Conservation (phyloP, 2,113 vertebrate species). For the Ardeotis arabs region DNA sequence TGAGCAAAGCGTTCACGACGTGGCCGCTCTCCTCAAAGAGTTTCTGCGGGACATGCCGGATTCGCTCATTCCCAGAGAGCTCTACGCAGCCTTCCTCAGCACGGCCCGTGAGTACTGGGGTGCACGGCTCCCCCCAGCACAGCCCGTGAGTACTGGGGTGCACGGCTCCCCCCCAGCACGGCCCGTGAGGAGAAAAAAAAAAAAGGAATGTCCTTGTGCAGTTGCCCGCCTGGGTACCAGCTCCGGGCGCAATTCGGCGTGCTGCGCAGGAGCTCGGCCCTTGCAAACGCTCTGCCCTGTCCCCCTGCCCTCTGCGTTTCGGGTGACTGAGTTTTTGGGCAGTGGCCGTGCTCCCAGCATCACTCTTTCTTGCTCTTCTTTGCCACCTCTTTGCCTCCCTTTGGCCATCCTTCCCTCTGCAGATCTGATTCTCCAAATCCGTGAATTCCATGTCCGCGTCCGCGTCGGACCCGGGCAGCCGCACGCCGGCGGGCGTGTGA, state of each 20-base stretch:
- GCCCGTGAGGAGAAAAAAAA: neutral
- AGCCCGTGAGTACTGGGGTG: too few relatives aligned
- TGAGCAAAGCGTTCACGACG: constrained; percentile 88
- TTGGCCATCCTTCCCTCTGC: neutral
- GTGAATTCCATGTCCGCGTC: too few relatives aligned
- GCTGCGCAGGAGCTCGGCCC: neutral
- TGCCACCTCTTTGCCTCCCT: neutral
- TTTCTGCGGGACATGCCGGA: constrained; percentile 90
- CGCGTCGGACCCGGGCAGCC: neutral
- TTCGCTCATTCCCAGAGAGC: constrained; percentile 85
- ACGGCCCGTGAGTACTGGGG: constrained; percentile 54
- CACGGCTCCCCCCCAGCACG: too few relatives aligned
- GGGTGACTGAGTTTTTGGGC: neutral
- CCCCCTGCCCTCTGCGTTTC: rapidly evolving
- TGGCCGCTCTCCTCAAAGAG: constrained; percentile 90
- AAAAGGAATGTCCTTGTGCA: neutral
- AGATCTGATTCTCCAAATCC: neutral
- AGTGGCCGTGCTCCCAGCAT: neutral
- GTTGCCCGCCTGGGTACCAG: neutral
- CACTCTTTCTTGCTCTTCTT: neutral
- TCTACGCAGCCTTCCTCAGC: constrained; percentile 89
- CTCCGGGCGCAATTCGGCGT: neutral
- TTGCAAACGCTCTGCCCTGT: neutral
- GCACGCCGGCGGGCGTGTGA: too few relatives aligned
- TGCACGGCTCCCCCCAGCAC: too few relatives aligned